A percentile compares a stretch with the other conserved stretches of the same genome.
phyloP scores from a whole-genome alignment of 2,797 vertebrate genomes.

The Australoheros facetus region DNA sequence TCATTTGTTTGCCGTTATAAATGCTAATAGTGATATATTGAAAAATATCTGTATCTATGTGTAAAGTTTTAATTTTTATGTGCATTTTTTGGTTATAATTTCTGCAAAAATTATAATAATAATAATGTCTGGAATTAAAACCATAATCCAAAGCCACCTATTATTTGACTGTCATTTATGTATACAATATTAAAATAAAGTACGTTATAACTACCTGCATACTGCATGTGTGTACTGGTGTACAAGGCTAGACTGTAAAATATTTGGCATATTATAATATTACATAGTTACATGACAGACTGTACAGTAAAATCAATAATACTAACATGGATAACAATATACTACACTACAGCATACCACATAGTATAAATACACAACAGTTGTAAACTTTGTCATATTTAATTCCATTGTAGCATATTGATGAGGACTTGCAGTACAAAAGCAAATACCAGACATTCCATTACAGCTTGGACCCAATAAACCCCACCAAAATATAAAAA shows the following conservation, averaged over 20 bases:
- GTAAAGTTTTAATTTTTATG: neutral
- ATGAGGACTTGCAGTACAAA: conserved; percentile 77
- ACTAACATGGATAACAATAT: neutral
- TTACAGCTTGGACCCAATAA: conserved; percentile 72
- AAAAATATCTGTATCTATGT: neutral
- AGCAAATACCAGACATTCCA: conserved; percentile 68
- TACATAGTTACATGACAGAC: neutral
- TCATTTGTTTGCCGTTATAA: neutral
- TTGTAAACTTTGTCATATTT: conserved; percentile 67
- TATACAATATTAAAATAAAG: neutral
- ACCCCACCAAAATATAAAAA: conserved; percentile 43
- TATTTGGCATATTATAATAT: neutral
- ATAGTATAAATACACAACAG: conserved; percentile 8
- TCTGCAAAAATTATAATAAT: neutral
- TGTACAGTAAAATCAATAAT: neutral
- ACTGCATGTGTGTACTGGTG: neutral
- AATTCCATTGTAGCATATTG: conserved; percentile 77
- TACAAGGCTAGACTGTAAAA: neutral
- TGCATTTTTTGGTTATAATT: neutral
- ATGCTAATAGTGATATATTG: neutral
- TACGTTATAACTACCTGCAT: neutral
- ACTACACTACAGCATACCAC: neutral
- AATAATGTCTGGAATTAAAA: neutral
- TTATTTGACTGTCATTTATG: neutral
- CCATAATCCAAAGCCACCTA: neutral